Base-by-base conservation (phyloP, 2,888 invertebrate genomes). In the Phania funesta region DNA sequence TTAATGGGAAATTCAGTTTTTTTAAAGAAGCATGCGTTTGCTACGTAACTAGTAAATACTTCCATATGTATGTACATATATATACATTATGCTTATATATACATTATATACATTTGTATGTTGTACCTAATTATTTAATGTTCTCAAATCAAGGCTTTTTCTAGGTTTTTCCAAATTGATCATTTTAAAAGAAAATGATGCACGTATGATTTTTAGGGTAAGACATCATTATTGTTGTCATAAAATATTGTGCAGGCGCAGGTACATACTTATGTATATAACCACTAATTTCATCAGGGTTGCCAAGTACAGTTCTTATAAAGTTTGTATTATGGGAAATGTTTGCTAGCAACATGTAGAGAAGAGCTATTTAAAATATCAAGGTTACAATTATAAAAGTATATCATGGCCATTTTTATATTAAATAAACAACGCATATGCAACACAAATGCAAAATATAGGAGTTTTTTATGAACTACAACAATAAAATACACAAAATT, bases 331-430 rank as follows among this genome's bases (percentile, higher is more conserved):
- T 13, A 38, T n/a, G 35, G 35, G 35, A 38, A 38, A 11, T n/a
- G n/a, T n/a, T 38, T 35, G 35, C 35, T 35, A 1, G 35, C 35
- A 35, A 35, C 9, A 7, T 35, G n/a, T 35, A 35, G 7, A 35
- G 26, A 35, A 35, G n/a, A n/a, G n/a, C n/a, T 35, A 9, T 35
- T 35, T 38, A 38, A 35, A 35, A n/a, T 38, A 75, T 75, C 54
- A 77, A 77, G 77, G 77, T 48, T 56, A 56, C 8, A 46, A 70
- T 64, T 64, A 41, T 8, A 62, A 56, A 77, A 54, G 32, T 70
- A 24, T 68, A 77, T 48, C 77, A 70, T 70, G 77, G 70, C 16
- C 26, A 11, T 44, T 54, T 52, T 41, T 35, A 29, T 26, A 60
- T 41, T 26, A 41, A 52, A 50, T 48, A 20, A 22, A 24, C 6